Conservation (phyloP, 2,888 invertebrate genomes). For the Alloscopus bannaensis region DNA sequence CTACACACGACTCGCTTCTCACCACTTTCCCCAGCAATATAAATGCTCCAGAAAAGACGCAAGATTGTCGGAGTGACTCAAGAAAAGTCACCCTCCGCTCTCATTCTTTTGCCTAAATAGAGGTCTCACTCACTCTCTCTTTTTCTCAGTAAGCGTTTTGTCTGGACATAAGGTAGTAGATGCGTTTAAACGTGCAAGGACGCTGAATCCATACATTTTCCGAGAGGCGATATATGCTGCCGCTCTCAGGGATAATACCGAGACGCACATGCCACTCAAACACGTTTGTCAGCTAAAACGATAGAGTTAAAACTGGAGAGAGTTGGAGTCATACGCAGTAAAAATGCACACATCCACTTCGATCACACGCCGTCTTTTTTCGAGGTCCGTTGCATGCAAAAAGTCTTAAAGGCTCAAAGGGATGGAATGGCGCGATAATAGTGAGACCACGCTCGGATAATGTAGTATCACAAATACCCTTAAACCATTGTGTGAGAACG, state of each 20-base stretch:
- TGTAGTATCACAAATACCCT: constrained; percentile 41
- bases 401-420: constrained; percentile 55
- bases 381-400: constrained; percentile 34
- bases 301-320: neutral
- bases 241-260: no score
- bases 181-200: neutral
- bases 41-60: no score
- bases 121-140: neutral
- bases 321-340: neutral
- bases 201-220: neutral
- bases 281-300: neutral
- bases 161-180: neutral
- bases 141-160: neutral
- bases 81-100: no score
- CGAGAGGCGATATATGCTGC: neutral
- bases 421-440: constrained; percentile 44
- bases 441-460: constrained; percentile 32
- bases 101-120: neutral
- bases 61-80: no score
- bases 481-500: constrained; percentile 24
- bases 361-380: neutral
- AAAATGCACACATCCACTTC: constrained; percentile 5
- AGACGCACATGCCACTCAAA: neutral
- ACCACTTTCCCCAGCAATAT: neutral
- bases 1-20: neutral